Evolutionary conservation across 2,888 invertebrate species (phyloP).

Genomic region (Leucophenga maculata): DNA sequence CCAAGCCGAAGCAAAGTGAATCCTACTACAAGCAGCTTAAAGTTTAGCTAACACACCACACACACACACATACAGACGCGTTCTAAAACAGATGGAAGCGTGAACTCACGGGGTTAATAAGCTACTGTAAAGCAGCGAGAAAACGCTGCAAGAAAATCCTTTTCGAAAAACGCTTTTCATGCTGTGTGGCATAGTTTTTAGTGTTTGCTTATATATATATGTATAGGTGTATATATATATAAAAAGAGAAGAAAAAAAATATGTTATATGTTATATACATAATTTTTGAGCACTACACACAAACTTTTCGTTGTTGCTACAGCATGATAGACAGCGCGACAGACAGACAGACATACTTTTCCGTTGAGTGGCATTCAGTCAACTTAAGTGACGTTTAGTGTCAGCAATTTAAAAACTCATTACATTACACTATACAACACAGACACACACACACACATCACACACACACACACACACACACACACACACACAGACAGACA

Average conservation of each 20-base stretch:
- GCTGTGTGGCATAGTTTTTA: slow-evolving; percentile 20
- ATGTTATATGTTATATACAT: too few species aligned
- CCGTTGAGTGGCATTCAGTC: slow-evolving; percentile 17
- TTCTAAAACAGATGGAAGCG: too few species aligned
- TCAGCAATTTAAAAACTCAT: slow-evolving; percentile 28
- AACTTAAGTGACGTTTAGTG: slow-evolving; percentile 29
- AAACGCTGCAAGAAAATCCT: too few species aligned
- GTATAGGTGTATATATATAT: not conserved
- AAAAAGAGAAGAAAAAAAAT: too few species aligned
- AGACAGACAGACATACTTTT: not conserved
- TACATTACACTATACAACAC: not conserved
- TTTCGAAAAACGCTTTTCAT: too few species aligned
- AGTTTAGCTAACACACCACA: too few species aligned
- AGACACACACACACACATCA: not conserved
- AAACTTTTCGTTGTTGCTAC: slow-evolving; percentile 1
- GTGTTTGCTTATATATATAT: slow-evolving; percentile 21
- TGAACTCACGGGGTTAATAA: too few species aligned
- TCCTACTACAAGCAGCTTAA: too few species aligned
- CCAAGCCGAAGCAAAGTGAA: not conserved
- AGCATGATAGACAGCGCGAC: not conserved
- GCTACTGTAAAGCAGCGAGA: slow-evolving; percentile 5
- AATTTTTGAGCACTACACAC: not conserved
- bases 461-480: not conserved
- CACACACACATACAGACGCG: too few species aligned
- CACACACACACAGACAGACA: not conserved